These are phyloP conservation scores for Pygmarrhopalites habei DNA, from an alignment of 1,140 invertebrate species.

Conservation along the genomic window DNA sequence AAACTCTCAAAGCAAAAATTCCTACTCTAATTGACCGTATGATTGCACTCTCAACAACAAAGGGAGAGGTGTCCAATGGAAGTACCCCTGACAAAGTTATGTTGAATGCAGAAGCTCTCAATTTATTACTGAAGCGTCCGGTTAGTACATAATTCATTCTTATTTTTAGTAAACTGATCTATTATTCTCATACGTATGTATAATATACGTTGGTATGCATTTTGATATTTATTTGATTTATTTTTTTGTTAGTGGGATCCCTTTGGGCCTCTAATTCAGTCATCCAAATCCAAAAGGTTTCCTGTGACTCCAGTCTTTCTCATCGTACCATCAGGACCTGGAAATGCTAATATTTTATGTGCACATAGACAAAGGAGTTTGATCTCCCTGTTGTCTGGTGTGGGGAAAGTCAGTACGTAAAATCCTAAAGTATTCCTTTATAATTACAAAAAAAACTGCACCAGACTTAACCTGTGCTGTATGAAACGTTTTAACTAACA, in stretches of 20 bases:
- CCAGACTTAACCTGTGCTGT: too few relatives aligned
- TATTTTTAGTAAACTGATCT: too few relatives aligned
- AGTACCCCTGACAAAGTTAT: too few relatives aligned
- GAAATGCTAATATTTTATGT: background rate
- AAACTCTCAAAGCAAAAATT: conserved; percentile 64
- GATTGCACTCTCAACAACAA: conserved; percentile 51
- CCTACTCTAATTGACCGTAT: conserved; percentile 71
- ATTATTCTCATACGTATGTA: too few relatives aligned
- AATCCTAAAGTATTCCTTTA: too few relatives aligned
- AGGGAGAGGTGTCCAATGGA: background rate
- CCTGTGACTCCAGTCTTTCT: conserved; percentile 31
- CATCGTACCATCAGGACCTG: conserved; percentile 21
- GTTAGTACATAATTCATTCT: too few relatives aligned
- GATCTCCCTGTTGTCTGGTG: conserved; percentile 17
- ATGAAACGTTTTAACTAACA: too few relatives aligned
- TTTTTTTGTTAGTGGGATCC: conserved; percentile 59
- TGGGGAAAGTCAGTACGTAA: conserved; percentile 18
- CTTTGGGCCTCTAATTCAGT: conserved; percentile 49
- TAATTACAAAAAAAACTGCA: too few relatives aligned
- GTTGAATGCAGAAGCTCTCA: conserved; percentile 52
- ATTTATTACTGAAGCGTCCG: conserved; percentile 55
- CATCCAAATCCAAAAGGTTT: conserved; percentile 52
- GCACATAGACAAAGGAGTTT: conserved; percentile 23
- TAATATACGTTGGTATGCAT: too few relatives aligned
- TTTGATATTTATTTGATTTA: too few relatives aligned